These are phyloP conservation scores for Labeo catla DNA, from an alignment of 2,113 vertebrate genomes.

Conservation along the genomic window DNA sequence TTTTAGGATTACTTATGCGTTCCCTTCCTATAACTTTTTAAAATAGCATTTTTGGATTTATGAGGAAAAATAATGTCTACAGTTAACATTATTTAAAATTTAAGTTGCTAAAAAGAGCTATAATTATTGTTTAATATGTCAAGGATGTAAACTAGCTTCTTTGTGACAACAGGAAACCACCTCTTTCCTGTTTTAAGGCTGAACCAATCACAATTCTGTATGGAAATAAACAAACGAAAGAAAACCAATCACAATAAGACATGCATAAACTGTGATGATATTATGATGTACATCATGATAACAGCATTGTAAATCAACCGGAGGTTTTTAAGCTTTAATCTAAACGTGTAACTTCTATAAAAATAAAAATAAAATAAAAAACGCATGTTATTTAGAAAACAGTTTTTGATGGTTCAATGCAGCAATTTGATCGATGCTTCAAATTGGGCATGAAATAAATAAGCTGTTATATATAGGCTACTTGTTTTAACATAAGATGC, in stretches of 20 bases:
- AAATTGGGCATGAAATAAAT: background rate
- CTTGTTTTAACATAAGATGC: background rate
- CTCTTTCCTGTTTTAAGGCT: background rate
- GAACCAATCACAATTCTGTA: background rate
- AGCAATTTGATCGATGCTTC: background rate
- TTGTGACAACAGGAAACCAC: background rate
- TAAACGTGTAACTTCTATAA: background rate
- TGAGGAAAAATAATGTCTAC: background rate
- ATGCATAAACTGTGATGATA: background rate
- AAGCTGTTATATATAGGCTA: background rate
- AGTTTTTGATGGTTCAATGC: background rate
- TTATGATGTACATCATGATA: background rate
- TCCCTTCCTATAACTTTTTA: background rate
- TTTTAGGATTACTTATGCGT: background rate
- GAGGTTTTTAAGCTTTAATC: background rate
- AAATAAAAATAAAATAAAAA: background rate
- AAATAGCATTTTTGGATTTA: background rate
- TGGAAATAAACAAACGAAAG: background rate
- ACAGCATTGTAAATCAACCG: background rate
- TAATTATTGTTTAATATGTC: background rate
- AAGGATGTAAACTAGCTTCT: background rate
- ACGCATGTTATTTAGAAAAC: background rate
- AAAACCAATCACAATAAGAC: background rate
- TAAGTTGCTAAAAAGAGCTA: background rate
- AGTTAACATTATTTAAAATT: background rate